phyloP scores from a whole-genome alignment of 2,113 vertebrate species.

The Brienomyrus longianalis region DNA sequence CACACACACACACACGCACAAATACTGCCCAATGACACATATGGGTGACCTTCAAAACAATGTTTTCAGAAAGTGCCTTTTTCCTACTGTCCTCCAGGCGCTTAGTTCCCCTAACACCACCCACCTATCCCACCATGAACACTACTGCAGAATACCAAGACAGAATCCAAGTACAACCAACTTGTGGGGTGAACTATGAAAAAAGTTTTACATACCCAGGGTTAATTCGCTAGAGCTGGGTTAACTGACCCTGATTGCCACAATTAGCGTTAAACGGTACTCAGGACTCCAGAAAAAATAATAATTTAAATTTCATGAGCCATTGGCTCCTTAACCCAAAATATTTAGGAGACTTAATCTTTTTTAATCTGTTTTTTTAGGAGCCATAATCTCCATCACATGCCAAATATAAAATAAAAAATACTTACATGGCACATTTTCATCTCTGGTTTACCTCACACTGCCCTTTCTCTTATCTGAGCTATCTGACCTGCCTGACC shows the following conservation, averaged over 20 bases:
- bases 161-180: not conserved
- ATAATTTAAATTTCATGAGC: too few species aligned
- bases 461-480: too few species aligned
- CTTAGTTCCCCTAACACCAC: not conserved
- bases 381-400: too few species aligned
- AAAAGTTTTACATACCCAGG: not conserved
- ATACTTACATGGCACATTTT: too few species aligned
- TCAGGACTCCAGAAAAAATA: too few species aligned
- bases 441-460: too few species aligned
- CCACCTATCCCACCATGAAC: not conserved
- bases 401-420: too few species aligned
- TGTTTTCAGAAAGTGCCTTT: not conserved
- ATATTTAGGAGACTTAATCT: too few species aligned
- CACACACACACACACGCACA: not conserved
- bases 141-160: not conserved
- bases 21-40: not conserved
- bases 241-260: not conserved
- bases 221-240: not conserved
- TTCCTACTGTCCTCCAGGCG: not conserved
- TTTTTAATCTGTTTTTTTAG: too few species aligned
- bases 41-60: not conserved
- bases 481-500: too few species aligned
- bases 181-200: not conserved
- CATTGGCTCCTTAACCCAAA: too few species aligned
- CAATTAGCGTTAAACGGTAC: not conserved